A percentile compares a stretch with the other conserved stretches of the same genome.
These are phyloP conservation scores for Peucedramus taeniatus DNA, from an alignment of 2,113 vertebrate genomes.

Conservation along the genomic window DNA sequence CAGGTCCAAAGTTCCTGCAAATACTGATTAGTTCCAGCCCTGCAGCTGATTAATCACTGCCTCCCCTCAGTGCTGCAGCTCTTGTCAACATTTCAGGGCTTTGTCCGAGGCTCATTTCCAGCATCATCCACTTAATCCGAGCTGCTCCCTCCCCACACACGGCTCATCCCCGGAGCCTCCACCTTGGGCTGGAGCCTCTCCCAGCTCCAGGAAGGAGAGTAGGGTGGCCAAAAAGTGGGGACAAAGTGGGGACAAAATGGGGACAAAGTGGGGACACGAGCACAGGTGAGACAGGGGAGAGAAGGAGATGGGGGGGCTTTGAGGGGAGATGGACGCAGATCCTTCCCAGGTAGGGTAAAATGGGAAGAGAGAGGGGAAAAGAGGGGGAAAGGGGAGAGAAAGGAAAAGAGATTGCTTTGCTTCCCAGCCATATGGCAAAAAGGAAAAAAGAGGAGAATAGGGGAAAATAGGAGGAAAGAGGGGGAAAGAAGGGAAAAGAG, in stretches of 20 bases:
- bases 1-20: conserved; percentile 8
- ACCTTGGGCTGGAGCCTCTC: neutral
- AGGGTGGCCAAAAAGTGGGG: neutral
- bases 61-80: neutral
- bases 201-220: neutral
- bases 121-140: neutral
- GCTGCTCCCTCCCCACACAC: neutral
- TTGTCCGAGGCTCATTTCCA: conserved; percentile 6
- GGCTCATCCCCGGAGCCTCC: neutral
- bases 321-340: neutral
- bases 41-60: neutral
- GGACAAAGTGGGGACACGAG: neutral
- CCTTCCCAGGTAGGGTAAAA: neutral
- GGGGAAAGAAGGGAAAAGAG: neutral
- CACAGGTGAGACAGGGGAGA: neutral
- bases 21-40: conserved; percentile 14
- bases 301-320: neutral
- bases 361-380: neutral
- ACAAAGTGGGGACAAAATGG: neutral
- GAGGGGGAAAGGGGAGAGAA: too few relatives aligned
- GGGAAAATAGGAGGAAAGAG: accelerated
- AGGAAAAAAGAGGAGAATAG: accelerated
- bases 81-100: neutral
- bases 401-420: too few relatives aligned
- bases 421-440: too few relatives aligned